These are phyloP conservation scores for Trichechus manatus DNA, from an alignment of 2,113 vertebrate genomes.

Conservation along the genomic window DNA sequence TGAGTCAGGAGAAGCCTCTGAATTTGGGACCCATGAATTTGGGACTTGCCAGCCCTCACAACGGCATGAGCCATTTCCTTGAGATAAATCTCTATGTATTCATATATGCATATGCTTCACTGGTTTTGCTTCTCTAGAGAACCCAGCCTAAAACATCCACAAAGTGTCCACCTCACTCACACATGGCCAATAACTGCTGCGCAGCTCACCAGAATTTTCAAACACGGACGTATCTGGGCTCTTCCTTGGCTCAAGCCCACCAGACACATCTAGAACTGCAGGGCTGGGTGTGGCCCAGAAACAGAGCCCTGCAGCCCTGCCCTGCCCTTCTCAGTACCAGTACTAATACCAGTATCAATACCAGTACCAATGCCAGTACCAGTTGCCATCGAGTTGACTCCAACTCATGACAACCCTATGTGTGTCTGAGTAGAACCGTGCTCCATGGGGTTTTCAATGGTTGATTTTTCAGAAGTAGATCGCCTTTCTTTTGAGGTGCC, in stretches of 20 bases:
- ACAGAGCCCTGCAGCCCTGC: not conserved
- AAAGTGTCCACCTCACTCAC: not conserved
- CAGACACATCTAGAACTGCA: not conserved
- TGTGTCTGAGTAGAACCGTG: not conserved
- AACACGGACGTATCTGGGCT: not conserved
- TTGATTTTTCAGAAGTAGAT: not conserved
- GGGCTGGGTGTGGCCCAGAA: not conserved
- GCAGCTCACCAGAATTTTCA: not conserved
- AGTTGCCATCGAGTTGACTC: not conserved
- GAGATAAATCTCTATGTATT: too few species aligned
- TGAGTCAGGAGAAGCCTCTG: too few species aligned
- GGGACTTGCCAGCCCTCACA: too few species aligned
- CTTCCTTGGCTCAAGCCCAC: not conserved
- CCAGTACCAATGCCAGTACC: not conserved
- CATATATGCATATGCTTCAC: too few species aligned
- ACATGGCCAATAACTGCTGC: not conserved
- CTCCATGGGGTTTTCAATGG: not conserved
- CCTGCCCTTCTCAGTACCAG: too few species aligned
- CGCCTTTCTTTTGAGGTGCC: not conserved
- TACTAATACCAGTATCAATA: too few species aligned
- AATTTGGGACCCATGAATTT: too few species aligned
- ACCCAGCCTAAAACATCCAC: too few species aligned
- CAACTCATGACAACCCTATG: not conserved
- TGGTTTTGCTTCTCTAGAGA: too few species aligned
- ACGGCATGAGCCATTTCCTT: too few species aligned